Percentiles rank a stretch among this genome's conserved stretches.
These are phyloP conservation scores for Drosophila teissieri DNA, from an alignment of 1,140 invertebrate species.

Conservation along the genomic window DNA sequence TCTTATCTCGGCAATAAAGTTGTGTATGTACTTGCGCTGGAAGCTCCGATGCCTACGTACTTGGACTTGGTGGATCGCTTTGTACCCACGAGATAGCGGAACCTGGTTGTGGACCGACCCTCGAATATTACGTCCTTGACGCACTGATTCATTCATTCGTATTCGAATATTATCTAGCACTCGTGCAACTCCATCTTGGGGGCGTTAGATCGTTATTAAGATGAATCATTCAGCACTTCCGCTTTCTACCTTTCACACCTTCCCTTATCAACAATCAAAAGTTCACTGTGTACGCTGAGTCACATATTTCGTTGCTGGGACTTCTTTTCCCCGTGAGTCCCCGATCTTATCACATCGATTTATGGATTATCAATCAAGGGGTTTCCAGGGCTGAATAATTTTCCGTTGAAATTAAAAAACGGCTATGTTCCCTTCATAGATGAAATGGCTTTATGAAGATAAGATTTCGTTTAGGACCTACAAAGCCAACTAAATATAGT, in stretches of 20 bases:
- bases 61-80: constrained; percentile 53
- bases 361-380: constrained; percentile 23
- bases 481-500: constrained; percentile 1
- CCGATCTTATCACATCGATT: constrained; percentile 40
- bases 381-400: constrained; percentile 3
- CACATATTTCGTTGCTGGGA: neutral
- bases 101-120: constrained; percentile 2
- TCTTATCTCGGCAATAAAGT: constrained; percentile 53
- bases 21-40: constrained; percentile 7
- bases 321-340: constrained; percentile 51
- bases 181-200: neutral
- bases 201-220: constrained; percentile 2
- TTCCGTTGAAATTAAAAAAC: neutral
- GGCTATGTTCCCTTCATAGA: neutral
- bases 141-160: constrained; percentile 22
- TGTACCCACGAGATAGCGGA: constrained; percentile 47
- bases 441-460: constrained; percentile 1
- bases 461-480: neutral
- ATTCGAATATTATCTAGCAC: neutral
- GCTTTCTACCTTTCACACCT: neutral
- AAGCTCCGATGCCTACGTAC: constrained; percentile 27
- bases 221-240: constrained; percentile 25
- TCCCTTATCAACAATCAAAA: constrained; percentile 18
- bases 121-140: constrained; percentile 23
- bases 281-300: constrained; percentile 3